Conservation (phyloP, 1,140 invertebrate species). For the Acyrthosiphon pisum region DNA sequence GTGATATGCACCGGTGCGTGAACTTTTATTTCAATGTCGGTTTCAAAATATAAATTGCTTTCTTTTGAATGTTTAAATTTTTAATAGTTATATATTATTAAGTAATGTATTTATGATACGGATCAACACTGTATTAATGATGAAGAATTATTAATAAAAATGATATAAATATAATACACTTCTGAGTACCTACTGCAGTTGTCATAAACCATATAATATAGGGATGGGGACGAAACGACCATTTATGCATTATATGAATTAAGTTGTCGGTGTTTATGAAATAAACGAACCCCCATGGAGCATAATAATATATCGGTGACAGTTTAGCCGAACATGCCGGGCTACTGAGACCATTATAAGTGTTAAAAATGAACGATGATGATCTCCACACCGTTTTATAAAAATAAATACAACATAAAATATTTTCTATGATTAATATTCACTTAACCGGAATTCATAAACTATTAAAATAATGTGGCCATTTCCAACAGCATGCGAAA, state of each 20-base stretch:
- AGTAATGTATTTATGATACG: neutral
- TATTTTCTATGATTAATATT: slow-evolving; percentile 34
- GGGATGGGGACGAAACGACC: slow-evolving; percentile 2
- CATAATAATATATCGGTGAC: slow-evolving; percentile 28
- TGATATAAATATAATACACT: neutral
- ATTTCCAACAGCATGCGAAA: neutral
- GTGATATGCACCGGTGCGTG: neutral
- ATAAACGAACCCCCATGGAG: slow-evolving; percentile 24
- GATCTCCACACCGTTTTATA: neutral
- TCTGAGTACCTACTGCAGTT: neutral
- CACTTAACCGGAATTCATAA: slow-evolving; percentile 28
- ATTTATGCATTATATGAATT: slow-evolving; percentile 39
- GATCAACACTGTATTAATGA: neutral
- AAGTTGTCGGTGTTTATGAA: slow-evolving; percentile 35
- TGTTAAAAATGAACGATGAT: slow-evolving; percentile 45
- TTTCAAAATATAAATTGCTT: neutral
- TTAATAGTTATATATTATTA: neutral
- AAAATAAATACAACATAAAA: neutral
- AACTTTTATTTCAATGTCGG: neutral
- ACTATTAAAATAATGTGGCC: slow-evolving; percentile 14
- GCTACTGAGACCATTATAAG: slow-evolving; percentile 33
- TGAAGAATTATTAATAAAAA: neutral
- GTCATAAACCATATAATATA: neutral
- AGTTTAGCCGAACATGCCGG: slow-evolving; percentile 34
- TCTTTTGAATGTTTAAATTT: neutral